Conservation (phyloP, 2,797 vertebrate species). For the Epinephelus coioides region DNA sequence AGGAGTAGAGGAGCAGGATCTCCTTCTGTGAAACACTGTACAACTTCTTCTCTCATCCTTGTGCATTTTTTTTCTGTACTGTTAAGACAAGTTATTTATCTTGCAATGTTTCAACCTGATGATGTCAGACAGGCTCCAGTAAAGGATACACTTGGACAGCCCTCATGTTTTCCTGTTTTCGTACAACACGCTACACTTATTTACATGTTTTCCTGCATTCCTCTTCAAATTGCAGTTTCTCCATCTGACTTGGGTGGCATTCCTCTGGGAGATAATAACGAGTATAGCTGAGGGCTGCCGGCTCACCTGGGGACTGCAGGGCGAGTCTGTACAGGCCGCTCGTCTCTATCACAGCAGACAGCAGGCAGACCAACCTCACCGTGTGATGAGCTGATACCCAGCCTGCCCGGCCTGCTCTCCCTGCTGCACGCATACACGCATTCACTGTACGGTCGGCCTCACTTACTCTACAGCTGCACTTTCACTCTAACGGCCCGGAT, state of each 20-base stretch:
- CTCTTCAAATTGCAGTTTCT: slow-evolving; percentile 36
- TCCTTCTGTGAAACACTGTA: neutral
- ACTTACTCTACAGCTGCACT: neutral
- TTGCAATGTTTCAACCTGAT: neutral
- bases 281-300: slow-evolving; percentile 56
- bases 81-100: neutral
- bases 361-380: slow-evolving; percentile 45
- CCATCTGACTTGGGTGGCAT: slow-evolving; percentile 70
- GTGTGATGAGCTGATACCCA: slow-evolving; percentile 61
- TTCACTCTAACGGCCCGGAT: neutral
- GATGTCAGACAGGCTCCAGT: neutral
- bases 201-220: slow-evolving; percentile 44
- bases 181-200: neutral
- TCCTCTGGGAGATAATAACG: slow-evolving; percentile 74
- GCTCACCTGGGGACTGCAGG: slow-evolving; percentile 60
- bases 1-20: slow-evolving; percentile 6
- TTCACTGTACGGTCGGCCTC: neutral
- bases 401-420: slow-evolving; percentile 23
- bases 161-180: slow-evolving; percentile 1
- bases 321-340: slow-evolving; percentile 69
- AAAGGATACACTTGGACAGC: neutral
- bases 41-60: neutral
- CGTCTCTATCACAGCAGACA: slow-evolving; percentile 45
- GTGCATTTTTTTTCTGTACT: neutral
- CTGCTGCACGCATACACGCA: slow-evolving; percentile 26